Evolutionary conservation across 1,140 invertebrate genomes (phyloP), one percentile per base, ranked within the genome.

Genomic region (Zaprionus gabonicus): DNA sequence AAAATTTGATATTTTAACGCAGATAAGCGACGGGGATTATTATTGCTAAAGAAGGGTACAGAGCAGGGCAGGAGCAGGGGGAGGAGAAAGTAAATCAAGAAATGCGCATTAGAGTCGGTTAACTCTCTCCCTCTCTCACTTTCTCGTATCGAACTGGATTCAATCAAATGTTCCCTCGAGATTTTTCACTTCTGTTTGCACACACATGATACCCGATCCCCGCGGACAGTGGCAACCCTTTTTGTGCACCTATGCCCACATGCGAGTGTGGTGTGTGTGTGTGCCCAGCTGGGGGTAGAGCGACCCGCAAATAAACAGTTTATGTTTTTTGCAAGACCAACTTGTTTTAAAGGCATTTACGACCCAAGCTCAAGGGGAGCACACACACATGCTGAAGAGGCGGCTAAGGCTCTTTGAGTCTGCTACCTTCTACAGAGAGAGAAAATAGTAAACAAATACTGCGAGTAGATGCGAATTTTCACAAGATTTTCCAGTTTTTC

Each of bases 251-350:
- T 34, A 34, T 34, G 31, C 9, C 31, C 31, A 34, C 28, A 31
- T 31, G 28, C 7, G 2, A 51, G 31, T 67, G 34, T 27, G 28
- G 69, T 76, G 67, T 76, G 66, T 20, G 66, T 20, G 20, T 78
- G n/a, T 66, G 67, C 76, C 59, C 84, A 87, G 70, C 82, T 80
- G 80, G 80, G 80, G 78, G 78, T 79, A 90, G 85, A 78, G 71
- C 90, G 84, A 88, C 84, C 84, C 85, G 75, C 90, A 88, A 88
- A 85, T 80, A 88, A 90, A 90, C 84, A 88, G 78, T 80, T 81
- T 81, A 72, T 23, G 69, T 77, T 87, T 82, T 73, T 58, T 25
- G 56, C 28, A 67, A 44, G 71, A 65, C 56, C 77, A 63, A 73
- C 65, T 69, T 75, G 58, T 78, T 70, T 74, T 38, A 20, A 55